phyloP scores from a whole-genome alignment of 2,888 invertebrate species.

The Sphaerophoria taeniata region DNA sequence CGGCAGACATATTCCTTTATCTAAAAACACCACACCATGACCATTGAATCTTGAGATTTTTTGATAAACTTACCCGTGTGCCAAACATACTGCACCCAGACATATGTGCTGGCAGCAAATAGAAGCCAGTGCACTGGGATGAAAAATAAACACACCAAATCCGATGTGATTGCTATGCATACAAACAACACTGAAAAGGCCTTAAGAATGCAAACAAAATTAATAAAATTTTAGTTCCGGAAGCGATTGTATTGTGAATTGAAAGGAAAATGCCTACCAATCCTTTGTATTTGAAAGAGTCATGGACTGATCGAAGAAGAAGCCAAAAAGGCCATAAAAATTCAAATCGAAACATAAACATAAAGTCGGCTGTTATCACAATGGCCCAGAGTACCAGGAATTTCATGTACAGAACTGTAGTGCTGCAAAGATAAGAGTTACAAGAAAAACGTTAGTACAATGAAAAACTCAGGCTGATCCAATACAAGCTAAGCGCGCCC shows the following conservation, averaged over 20 bases:
- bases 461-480: no score
- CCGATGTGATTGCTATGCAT: slow-evolving; percentile 98
- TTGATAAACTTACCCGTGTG: slow-evolving; percentile 89
- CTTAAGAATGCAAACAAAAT: slow-evolving; percentile 84
- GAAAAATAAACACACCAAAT: slow-evolving; percentile 99
- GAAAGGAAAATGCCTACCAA: slow-evolving; percentile 86
- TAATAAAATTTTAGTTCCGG: slow-evolving; percentile 40
- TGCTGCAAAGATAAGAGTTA: slow-evolving; percentile 84
- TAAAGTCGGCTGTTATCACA: slow-evolving; percentile 97
- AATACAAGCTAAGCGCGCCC: no score
- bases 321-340: slow-evolving; percentile 99
- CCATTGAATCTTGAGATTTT: background rate
- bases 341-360: slow-evolving; percentile 99
- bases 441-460: slow-evolving; percentile 38
- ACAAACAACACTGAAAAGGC: slow-evolving; percentile 99
- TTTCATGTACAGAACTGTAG: slow-evolving; percentile 96
- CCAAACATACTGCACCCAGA: slow-evolving; percentile 99
- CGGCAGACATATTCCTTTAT: slow-evolving; percentile 96
- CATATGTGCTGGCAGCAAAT: slow-evolving; percentile 98
- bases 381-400: slow-evolving; percentile 97
- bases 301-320: slow-evolving; percentile 96
- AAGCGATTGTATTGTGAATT: background rate
- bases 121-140: slow-evolving; percentile 99
- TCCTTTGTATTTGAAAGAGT: slow-evolving; percentile 99
- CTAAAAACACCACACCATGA: slow-evolving; percentile 80